Evolutionary conservation across 1,140 invertebrate genomes (phyloP), one percentile per base, ranked within the genome.

Genomic region (Paramacrobiotus metropolitanus): DNA sequence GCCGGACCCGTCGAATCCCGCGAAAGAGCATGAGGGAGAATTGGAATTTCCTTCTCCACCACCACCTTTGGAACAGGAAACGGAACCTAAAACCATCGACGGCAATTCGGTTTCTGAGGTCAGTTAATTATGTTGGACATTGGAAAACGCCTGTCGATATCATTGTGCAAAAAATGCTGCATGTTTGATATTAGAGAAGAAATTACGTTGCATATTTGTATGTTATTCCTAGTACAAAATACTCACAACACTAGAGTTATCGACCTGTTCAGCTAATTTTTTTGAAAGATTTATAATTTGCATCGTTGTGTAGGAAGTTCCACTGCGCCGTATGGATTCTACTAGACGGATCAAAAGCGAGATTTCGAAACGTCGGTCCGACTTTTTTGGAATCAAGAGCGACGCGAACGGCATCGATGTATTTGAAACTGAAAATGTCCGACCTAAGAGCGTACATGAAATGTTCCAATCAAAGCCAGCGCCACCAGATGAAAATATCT

Each of bases 261-360:
- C n/a, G n/a, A n/a, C n/a, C n/a, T n/a, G n/a, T n/a, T n/a, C n/a
- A n/a, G n/a, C n/a, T n/a, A n/a, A n/a, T n/a, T n/a, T n/a, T n/a
- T n/a, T n/a, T n/a, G n/a, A n/a, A n/a, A n/a, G n/a, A n/a, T n/a
- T n/a, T n/a, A n/a, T n/a, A n/a, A n/a, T n/a, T n/a, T n/a, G n/a
- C n/a, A n/a, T n/a, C n/a, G n/a, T n/a, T n/a, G n/a, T 61, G 18
- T 44, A 65, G 59, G 55, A 62, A 31, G 59, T 55, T 21, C 45
- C 44, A 28, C 68, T 68, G 44, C 62, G 63, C 20, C 60, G 86
- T 55, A 66, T 64, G 2, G 66, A 85, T 67, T 87, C 85, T 1
- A 85, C 85, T 1, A 84, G 84, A 61, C 78, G 85, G 61, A 86
- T 89, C 60, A 87, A 86, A 67, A 86, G 86, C 68, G 86, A 89